These are phyloP conservation scores for Chrysolina haemoptera DNA, from an alignment of 2,888 invertebrate genomes.

Conservation along the genomic window DNA sequence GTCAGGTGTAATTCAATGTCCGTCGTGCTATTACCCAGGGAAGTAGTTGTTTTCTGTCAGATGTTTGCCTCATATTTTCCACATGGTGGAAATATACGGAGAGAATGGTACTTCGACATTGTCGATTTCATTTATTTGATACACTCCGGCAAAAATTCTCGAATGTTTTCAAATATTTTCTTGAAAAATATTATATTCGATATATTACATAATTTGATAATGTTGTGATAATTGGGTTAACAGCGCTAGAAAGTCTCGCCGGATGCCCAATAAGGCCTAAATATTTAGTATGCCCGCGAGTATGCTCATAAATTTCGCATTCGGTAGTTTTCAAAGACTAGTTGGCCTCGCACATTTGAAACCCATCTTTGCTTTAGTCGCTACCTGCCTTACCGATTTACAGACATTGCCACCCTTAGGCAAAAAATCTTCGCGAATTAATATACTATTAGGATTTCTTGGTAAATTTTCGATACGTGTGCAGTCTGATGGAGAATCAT, in stretches of 20 bases:
- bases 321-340: constrained; percentile 59
- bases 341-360: constrained; percentile 56
- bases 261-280: constrained; percentile 51
- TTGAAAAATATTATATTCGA: too few relatives aligned
- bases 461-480: constrained; percentile 20
- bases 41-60: too few relatives aligned
- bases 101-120: too few relatives aligned
- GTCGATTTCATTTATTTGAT: too few relatives aligned
- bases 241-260: constrained; percentile 43
- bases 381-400: constrained; percentile 49
- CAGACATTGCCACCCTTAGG: constrained; percentile 22
- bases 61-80: too few relatives aligned
- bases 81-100: too few relatives aligned
- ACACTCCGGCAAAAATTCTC: too few relatives aligned
- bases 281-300: constrained; percentile 55
- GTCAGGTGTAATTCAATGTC: too few relatives aligned
- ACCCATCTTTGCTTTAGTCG: constrained; percentile 29
- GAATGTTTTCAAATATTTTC: too few relatives aligned
- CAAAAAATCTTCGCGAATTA: constrained; percentile 16
- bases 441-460: constrained; percentile 48
- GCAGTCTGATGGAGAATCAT: constrained; percentile 8
- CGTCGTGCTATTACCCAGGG: too few relatives aligned
- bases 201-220: not conserved
- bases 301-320: constrained; percentile 58
- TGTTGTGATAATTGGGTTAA: not conserved